Conservation (phyloP, 2,113 vertebrate species). For the Oryzias woworae region DNA sequence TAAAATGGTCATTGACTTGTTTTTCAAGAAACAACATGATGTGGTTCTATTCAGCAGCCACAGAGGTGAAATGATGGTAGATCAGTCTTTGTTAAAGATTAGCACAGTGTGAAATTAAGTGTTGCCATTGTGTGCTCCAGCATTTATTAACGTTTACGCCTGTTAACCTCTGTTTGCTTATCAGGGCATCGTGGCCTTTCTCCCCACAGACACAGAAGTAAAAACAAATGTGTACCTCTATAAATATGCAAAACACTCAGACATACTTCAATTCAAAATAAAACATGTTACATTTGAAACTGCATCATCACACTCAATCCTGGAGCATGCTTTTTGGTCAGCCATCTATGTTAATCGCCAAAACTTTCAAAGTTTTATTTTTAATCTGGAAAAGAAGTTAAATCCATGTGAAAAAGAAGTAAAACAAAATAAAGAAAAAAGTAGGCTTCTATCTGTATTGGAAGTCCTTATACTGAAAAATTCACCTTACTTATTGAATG, state of each 20-base stretch:
- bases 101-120: slow-evolving; percentile 67
- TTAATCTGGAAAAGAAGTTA: too few species aligned
- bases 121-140: slow-evolving; percentile 28
- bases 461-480: too few species aligned
- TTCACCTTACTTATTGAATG: too few species aligned
- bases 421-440: too few species aligned
- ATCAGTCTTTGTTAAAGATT: slow-evolving; percentile 59
- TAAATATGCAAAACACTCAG: slow-evolving; percentile 36
- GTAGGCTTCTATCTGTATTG: too few species aligned
- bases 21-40: slow-evolving; percentile 32
- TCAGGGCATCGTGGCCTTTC: slow-evolving; percentile 33
- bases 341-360: too few species aligned
- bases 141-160: slow-evolving; percentile 45
- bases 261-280: too few species aligned
- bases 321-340: too few species aligned
- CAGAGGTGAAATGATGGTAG: slow-evolving; percentile 49
- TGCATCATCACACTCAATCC: too few species aligned
- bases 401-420: too few species aligned
- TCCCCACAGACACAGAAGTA: slow-evolving; percentile 15
- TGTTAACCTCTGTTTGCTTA: slow-evolving; percentile 51
- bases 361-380: too few species aligned
- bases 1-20: slow-evolving; percentile 32
- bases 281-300: too few species aligned
- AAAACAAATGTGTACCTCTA: slow-evolving; percentile 10
- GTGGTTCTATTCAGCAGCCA: slow-evolving; percentile 37